Evolutionary conservation across 2,113 vertebrate genomes (phyloP), one percentile per base, ranked within the genome.

Genomic region (Otolemur garnettii): DNA sequence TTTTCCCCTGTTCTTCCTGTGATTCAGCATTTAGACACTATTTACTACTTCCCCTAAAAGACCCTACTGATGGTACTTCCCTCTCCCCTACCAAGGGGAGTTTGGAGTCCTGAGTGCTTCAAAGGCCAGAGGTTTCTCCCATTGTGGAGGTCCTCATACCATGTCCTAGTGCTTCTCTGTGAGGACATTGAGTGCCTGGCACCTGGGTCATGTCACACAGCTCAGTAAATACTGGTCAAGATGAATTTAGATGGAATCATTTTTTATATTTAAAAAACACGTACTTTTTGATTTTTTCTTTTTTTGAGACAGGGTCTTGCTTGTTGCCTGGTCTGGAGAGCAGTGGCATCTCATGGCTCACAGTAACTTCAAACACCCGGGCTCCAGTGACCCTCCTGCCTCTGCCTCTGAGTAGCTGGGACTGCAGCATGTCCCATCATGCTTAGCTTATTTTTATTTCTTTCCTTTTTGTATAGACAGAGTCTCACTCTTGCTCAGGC

Each of bases 261-360:
- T 38, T 30, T 82, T 91, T 92, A 38, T 17, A n/a, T 71, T 91
- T 94, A 53, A 83, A 33, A 94, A 94, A 88, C 1, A 88, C 69
- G 59, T 74, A 17, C 42, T 85, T 75, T 75, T 64, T 28, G 5
- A 64, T 55, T 55, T 55, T 55, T 55, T 55, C 15, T 62, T 24
- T 60, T 60, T 24, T 60, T 26, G 60, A 64, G 24, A 64, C 10
- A 4, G 24, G 24, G 24, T 64, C 60, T 64, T 11, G 1, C 4
- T 11, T 64, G 60, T 26, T 64, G 60, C 24, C 60, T 64, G 60
- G 9, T 10, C 10, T 64, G 26, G 60, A 28, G 60, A 26, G 60
- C 9, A 5, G 60, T 64, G 24, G 60, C 24, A 28, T 64, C 60
- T 64, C 60, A 26, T 28, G 26, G 24, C 10, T 28, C 24, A 64